A percentile compares a stretch with the other conserved stretches of the same genome.
Evolutionary conservation across 2,888 invertebrate species (phyloP).

Genomic region (Papilio demoleus): DNA sequence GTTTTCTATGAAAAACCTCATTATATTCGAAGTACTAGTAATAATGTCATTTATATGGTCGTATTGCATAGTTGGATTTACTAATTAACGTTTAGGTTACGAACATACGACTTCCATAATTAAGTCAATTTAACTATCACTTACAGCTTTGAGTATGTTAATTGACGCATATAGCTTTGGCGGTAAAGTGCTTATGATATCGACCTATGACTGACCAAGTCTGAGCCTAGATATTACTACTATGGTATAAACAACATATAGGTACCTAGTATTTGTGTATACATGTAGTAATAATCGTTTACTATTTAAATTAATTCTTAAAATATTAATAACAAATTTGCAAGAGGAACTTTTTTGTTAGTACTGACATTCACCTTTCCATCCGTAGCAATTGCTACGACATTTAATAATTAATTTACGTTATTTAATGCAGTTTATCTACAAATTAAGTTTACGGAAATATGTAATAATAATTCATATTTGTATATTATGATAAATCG

Average conservation of each 20-base stretch:
- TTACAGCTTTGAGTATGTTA: conserved; percentile 15
- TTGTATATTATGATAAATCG: conserved; percentile 4
- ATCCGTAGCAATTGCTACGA: conserved; percentile 15
- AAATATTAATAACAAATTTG: too few relatives aligned
- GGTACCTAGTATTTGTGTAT: too few relatives aligned
- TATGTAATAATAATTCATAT: not conserved
- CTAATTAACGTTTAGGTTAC: conserved; percentile 19
- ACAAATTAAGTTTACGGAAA: not conserved
- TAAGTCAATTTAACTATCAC: conserved; percentile 19
- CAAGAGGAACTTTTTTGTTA: too few relatives aligned
- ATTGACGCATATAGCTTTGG: conserved; percentile 5
- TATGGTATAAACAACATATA: too few relatives aligned
- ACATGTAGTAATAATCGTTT: too few relatives aligned
- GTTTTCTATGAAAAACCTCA: too few relatives aligned
- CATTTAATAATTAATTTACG: not conserved
- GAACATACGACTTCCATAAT: conserved; percentile 2
- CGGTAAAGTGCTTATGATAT: conserved; percentile 17
- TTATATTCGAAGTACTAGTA: too few relatives aligned
- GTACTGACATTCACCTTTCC: not conserved
- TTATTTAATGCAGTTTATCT: not conserved
- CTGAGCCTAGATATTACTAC: not conserved
- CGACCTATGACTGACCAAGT: conserved; percentile 17
- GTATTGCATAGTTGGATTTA: conserved; percentile 5
- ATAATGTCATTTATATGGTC: not conserved
- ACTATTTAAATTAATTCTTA: too few relatives aligned